These are phyloP conservation scores for Lichenostomus cassidix DNA, from an alignment of 2,113 vertebrate genomes.

Conservation along the genomic window DNA sequence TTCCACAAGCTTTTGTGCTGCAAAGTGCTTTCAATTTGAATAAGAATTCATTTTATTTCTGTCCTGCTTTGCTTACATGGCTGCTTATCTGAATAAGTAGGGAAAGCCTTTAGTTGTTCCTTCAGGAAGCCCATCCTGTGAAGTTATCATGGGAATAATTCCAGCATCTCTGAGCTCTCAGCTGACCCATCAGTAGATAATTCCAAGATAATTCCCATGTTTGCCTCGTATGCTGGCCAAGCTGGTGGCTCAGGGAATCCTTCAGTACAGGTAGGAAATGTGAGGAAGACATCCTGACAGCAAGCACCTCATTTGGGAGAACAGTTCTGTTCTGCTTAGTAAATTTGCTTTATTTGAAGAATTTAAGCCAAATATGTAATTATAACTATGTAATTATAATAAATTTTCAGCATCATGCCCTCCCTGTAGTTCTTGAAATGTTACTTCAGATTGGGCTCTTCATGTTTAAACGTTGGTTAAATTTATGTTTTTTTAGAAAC, in stretches of 20 bases:
- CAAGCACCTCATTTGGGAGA: background rate
- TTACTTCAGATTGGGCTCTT: background rate
- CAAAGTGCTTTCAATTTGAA: background rate
- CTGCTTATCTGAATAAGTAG: background rate
- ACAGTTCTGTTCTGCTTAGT: background rate
- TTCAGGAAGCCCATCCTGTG: background rate
- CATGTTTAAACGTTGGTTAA: background rate
- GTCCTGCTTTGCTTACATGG: background rate
- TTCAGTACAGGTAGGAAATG: slow-evolving; percentile 15
- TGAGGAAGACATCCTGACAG: background rate
- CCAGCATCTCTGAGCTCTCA: background rate
- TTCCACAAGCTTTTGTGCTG: background rate
- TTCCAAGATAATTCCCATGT: slow-evolving; percentile 20
- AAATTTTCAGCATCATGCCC: background rate
- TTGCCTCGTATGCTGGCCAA: background rate
- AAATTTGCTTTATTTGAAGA: slow-evolving; percentile 2
- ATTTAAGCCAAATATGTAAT: background rate
- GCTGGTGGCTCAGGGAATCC: background rate
- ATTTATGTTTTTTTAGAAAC: background rate
- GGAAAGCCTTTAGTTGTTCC: background rate
- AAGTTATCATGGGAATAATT: background rate
- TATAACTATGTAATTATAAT: background rate
- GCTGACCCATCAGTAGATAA: background rate
- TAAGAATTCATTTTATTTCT: background rate
- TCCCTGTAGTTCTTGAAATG: background rate